phyloP scores from a whole-genome alignment of 1,140 invertebrate species.

The Delia radicum region DNA sequence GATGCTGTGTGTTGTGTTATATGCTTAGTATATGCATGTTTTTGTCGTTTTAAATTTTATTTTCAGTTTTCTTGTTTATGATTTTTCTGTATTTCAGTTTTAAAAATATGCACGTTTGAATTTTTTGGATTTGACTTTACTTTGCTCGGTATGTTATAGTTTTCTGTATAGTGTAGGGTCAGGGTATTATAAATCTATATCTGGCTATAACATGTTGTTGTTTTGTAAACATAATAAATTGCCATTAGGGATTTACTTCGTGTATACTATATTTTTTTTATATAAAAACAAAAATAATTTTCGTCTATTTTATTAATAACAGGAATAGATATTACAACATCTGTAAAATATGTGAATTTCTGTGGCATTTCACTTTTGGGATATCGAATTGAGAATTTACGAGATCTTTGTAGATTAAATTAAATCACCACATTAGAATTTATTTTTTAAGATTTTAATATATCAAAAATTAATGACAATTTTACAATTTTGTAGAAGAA shows the following conservation, averaged over 20 bases:
- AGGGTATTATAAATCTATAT: constrained; percentile 20
- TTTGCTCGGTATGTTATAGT: background rate
- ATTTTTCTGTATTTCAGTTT: background rate
- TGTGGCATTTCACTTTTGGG: no score
- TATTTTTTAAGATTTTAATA: no score
- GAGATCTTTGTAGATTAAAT: no score
- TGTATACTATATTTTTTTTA: background rate
- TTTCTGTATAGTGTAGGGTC: background rate
- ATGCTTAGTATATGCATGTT: background rate
- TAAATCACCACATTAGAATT: no score
- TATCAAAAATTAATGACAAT: no score
- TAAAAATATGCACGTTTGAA: background rate
- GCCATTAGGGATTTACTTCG: constrained; percentile 1
- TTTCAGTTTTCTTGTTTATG: background rate
- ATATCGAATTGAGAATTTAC: no score
- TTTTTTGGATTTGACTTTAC: background rate
- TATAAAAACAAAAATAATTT: background rate
- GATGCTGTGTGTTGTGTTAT: background rate
- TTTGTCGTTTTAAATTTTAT: background rate
- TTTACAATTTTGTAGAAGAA: no score
- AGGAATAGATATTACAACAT: background rate
- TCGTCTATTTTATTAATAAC: constrained; percentile 13
- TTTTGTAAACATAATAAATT: constrained; percentile 17
- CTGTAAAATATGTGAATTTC: background rate
- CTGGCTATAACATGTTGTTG: background rate